Percentiles rank a stretch among this genome's conserved stretches.
Conservation (phyloP, 2,888 invertebrate genomes). For the Crematogaster levior region DNA sequence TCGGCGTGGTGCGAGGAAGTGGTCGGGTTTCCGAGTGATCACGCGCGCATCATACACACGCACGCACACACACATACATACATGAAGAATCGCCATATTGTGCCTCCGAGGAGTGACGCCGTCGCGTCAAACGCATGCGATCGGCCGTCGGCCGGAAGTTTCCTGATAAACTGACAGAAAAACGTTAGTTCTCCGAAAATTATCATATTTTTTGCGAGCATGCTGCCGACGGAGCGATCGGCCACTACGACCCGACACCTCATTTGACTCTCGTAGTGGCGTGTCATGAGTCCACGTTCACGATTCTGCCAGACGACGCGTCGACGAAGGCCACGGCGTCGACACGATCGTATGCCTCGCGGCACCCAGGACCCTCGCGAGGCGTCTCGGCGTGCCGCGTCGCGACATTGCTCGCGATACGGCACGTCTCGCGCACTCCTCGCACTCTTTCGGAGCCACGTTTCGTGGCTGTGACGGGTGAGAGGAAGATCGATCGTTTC, state of each 20-base stretch:
- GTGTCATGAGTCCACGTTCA: constrained; percentile 63
- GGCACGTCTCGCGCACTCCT: not conserved
- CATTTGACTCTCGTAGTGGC: constrained; percentile 72
- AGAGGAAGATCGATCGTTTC: constrained; percentile 63
- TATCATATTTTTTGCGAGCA: constrained; percentile 41
- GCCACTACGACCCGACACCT: constrained; percentile 14
- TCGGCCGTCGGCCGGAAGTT: constrained; percentile 17
- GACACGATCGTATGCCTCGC: not conserved
- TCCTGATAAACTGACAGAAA: not conserved
- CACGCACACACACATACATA: not conserved
- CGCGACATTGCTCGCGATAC: not conserved
- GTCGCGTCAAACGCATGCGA: constrained; percentile 47
- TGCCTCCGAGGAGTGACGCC: constrained; percentile 50
- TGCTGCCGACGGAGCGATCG: constrained; percentile 29
- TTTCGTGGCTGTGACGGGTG: not conserved
- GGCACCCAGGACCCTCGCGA: not conserved
- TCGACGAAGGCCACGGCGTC: not conserved
- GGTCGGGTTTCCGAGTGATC: constrained; percentile 52
- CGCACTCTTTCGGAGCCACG: not conserved
- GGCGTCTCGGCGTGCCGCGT: not conserved
- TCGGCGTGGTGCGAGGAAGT: constrained; percentile 29
- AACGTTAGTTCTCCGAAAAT: constrained; percentile 26
- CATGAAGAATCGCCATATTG: constrained; percentile 63
- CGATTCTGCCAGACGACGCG: constrained; percentile 55
- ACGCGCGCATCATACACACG: not conserved